phyloP scores from a whole-genome alignment of 2,797 vertebrate genomes.

The Brachyrhaphis roseni region DNA sequence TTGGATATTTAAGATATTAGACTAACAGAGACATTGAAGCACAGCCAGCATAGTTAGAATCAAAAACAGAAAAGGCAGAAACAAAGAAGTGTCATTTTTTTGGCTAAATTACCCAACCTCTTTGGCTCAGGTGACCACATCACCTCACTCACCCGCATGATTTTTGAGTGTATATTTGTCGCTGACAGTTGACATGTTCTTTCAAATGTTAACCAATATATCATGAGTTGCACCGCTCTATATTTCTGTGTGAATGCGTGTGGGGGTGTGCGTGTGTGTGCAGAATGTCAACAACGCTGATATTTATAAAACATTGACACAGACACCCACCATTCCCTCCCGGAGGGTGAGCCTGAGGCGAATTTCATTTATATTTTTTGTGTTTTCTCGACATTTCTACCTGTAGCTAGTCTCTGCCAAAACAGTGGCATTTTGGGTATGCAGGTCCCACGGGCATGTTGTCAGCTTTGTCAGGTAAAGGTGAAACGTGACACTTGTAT shows the following conservation, averaged over 20 bases:
- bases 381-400: conserved; percentile 15
- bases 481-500: conserved; percentile 31
- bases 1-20: conserved; percentile 36
- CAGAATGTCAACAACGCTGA: conserved; percentile 24
- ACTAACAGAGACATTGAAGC: conserved; percentile 29
- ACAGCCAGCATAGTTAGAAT: conserved; percentile 11
- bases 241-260: conserved; percentile 19
- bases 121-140: conserved; percentile 58
- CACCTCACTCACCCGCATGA: conserved; percentile 58
- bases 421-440: conserved; percentile 32
- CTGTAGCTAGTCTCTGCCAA: conserved; percentile 25
- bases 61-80: neutral
- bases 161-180: conserved; percentile 52
- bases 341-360: conserved; percentile 23
- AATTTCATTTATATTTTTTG: conserved; percentile 32
- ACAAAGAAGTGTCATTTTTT: conserved; percentile 54
- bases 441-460: conserved; percentile 23
- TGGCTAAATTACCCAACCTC: conserved; percentile 52
- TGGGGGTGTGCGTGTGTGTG: conserved; percentile 27
- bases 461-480: conserved; percentile 47
- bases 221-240: conserved; percentile 24
- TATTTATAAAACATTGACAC: conserved; percentile 29
- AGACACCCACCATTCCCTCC: conserved; percentile 22
- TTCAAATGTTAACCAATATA: conserved; percentile 62
- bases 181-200: conserved; percentile 52